Evolutionary conservation across 2,797 vertebrate genomes (phyloP), one percentile per base, ranked within the genome.

Genomic region (Champsocephalus esox): DNA sequence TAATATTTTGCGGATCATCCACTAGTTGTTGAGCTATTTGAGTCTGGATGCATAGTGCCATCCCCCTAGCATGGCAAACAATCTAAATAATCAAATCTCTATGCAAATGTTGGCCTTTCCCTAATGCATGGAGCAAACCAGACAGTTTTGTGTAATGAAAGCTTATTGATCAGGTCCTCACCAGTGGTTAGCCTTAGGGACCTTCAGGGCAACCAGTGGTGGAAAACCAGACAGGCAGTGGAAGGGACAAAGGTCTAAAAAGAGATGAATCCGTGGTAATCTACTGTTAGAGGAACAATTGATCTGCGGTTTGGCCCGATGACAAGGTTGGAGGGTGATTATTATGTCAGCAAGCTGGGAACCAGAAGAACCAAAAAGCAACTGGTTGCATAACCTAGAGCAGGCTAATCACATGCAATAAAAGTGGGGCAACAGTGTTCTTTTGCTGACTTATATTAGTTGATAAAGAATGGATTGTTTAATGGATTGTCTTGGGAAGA

Each of bases 231-330:
- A 92, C 87, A 68, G 81, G 58, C 84, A 91, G 66, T 75, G 83
- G 83, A 83, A 69, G 85, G 87, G 88, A 86, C 90, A 91, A 87
- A 88, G 88, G 85, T 85, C 88, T 91, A 80, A 90, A 92, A 88
- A 89, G 86, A 93, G 85, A 90, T 84, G 89, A 93, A 91, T 92
- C 88, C 75, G 86, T 91, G 84, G 80, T 92, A 88, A 93, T 91
- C 87, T 89, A 89, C 89, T 89, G 90, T 84, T 81, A 86, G 90
- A 89, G 87, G 92, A 93, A 94, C 93, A 94, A 94, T 93, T 90
- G 92, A 94, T 94, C 83, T 72, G 66, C 75, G 88, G 67, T 89
- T 92, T 93, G 92, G 89, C 92, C 86, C 58, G 73, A 76, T 90
- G 90, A 92, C 92, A 93, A 88, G 87, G 87, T 93, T 89, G 80